Conservation (phyloP, 2,113 vertebrate species). For the Alexandromys fortis region DNA sequence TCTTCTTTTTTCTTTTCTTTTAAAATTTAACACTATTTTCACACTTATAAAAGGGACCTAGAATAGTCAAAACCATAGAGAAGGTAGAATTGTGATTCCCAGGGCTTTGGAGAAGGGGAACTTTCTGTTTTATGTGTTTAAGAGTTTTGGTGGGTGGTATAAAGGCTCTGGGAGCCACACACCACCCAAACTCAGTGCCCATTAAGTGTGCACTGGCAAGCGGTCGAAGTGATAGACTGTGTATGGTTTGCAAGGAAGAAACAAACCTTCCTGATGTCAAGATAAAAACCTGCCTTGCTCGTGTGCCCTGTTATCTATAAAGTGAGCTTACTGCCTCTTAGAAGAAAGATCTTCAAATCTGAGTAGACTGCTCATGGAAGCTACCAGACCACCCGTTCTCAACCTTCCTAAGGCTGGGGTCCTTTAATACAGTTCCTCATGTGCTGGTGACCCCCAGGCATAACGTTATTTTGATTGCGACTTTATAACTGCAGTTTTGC, state of each 20-base stretch:
- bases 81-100: neutral
- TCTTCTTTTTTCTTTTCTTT: neutral
- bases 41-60: neutral
- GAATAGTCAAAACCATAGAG: neutral
- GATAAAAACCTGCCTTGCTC: neutral
- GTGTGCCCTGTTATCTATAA: conserved; percentile 4
- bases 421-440: no score
- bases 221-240: neutral
- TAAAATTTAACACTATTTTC: neutral
- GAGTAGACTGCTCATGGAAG: neutral
- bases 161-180: neutral
- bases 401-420: neutral
- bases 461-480: neutral
- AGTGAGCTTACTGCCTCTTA: neutral
- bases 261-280: neutral
- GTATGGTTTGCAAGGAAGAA: neutral
- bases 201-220: neutral
- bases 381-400: neutral
- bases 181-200: neutral
- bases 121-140: neutral
- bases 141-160: neutral
- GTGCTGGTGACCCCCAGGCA: neutral
- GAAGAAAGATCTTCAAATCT: conserved; percentile 12
- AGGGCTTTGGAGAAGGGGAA: neutral
- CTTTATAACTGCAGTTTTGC: neutral